Conservation (phyloP, 2,888 invertebrate species). For the Dolichomitus sp. region DNA sequence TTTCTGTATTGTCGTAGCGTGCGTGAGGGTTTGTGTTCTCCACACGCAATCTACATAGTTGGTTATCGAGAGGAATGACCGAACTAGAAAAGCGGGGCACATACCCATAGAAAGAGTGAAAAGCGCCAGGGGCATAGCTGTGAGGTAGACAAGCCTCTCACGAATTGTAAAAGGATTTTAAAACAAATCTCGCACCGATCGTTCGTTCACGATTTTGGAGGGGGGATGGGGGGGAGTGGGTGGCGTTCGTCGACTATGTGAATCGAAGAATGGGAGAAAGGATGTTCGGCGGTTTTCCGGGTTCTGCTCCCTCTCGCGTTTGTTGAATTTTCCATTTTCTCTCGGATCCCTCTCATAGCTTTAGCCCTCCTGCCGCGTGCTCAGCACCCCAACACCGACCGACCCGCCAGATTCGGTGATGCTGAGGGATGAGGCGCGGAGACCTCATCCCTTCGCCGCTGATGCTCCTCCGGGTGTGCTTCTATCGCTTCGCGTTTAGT, state of each 20-base stretch:
- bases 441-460: conserved; percentile 14
- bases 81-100: conserved; percentile 34
- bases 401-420: conserved; percentile 50
- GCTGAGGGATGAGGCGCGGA: not conserved
- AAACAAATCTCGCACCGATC: conserved; percentile 84
- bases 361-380: conserved; percentile 59
- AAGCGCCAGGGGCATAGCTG: conserved; percentile 62
- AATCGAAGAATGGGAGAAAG: conserved; percentile 81
- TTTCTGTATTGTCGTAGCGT: conserved; percentile 4
- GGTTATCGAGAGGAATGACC: conserved; percentile 61
- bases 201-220: conserved; percentile 47
- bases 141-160: conserved; percentile 65
- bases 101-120: conserved; percentile 18
- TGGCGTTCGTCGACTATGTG: conserved; percentile 67
- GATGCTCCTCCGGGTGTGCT: conserved; percentile 44
- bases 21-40: conserved; percentile 70
- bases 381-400: conserved; percentile 31
- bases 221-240: too few species aligned
- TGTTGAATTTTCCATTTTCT: conserved; percentile 83
- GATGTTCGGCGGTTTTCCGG: conserved; percentile 81
- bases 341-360: conserved; percentile 73
- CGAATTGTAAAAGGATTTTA: conserved; percentile 86
- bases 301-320: conserved; percentile 66
- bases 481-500: conserved; percentile 76
- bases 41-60: conserved; percentile 79